phyloP scores from a whole-genome alignment of 2,113 vertebrate species.

The Brachyhypopomus gauderio region DNA sequence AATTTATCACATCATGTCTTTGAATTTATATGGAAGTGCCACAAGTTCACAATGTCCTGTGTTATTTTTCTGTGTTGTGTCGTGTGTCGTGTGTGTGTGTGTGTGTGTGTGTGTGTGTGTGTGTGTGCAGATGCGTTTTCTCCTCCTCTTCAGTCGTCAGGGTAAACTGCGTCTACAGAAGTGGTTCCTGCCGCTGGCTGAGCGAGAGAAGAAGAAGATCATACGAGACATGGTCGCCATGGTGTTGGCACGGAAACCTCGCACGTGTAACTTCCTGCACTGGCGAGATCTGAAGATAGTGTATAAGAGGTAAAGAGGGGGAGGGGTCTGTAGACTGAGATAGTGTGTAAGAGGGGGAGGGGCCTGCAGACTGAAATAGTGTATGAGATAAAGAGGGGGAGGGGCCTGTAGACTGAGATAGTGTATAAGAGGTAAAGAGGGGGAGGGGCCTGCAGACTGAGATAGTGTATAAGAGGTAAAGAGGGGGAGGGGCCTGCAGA shows the following conservation, averaged over 20 bases:
- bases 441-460: too few relatives aligned
- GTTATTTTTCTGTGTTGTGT: neutral
- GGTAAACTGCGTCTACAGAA: slow-evolving; percentile 95
- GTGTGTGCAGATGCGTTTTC: slow-evolving; percentile 86
- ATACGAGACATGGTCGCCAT: slow-evolving; percentile 89
- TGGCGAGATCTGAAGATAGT: slow-evolving; percentile 97
- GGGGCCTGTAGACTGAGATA: too few relatives aligned
- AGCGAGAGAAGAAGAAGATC: slow-evolving; percentile 95
- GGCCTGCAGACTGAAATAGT: too few relatives aligned
- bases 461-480: too few relatives aligned
- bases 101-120: neutral
- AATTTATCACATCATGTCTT: neutral
- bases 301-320: slow-evolving; percentile 86
- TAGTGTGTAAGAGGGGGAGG: too few relatives aligned
- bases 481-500: too few relatives aligned
- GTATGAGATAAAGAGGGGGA: too few relatives aligned
- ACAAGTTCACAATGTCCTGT: neutral
- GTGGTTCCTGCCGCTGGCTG: slow-evolving; percentile 89
- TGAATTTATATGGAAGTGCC: neutral
- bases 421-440: too few relatives aligned
- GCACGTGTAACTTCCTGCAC: slow-evolving; percentile 91
- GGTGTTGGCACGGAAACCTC: slow-evolving; percentile 86
- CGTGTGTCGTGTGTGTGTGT: neutral
- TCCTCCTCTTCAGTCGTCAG: slow-evolving; percentile 97
- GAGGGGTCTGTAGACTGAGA: too few relatives aligned